phyloP scores from a whole-genome alignment of 2,888 invertebrate species.

The Sipha maydis region DNA sequence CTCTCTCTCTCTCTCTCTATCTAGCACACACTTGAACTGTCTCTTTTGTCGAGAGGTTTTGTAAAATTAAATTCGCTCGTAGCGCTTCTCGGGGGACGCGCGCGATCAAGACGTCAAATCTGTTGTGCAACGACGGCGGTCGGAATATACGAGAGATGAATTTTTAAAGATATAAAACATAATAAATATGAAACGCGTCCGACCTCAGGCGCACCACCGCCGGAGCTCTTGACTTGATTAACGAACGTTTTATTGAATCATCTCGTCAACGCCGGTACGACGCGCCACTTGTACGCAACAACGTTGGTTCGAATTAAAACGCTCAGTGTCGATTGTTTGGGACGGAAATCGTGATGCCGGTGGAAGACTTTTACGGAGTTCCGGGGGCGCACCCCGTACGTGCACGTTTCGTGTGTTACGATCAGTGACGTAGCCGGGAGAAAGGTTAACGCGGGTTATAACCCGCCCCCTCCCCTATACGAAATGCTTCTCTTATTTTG shows the following conservation, averaged over 20 bases:
- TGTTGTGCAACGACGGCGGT: neutral
- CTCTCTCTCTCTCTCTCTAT: neutral
- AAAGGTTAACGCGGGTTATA: too few relatives aligned
- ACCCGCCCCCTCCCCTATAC: too few relatives aligned
- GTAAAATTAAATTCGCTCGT: constrained; percentile 35
- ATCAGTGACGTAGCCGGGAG: too few relatives aligned
- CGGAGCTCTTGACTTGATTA: constrained; percentile 46
- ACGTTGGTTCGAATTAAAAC: too few relatives aligned
- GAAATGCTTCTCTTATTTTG: too few relatives aligned
- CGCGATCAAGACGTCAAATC: constrained; percentile 5
- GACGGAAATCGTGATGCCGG: too few relatives aligned
- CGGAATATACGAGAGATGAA: constrained; percentile 13
- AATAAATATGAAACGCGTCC: constrained; percentile 13
- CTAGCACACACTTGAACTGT: neutral
- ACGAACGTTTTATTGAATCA: constrained; percentile 28
- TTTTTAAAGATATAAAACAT: constrained; percentile 18
- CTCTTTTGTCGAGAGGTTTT: constrained; percentile 2
- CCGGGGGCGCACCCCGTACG: too few relatives aligned
- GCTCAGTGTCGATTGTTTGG: too few relatives aligned
- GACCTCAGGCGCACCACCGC: neutral
- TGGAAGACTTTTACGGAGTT: too few relatives aligned
- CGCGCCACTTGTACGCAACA: too few relatives aligned
- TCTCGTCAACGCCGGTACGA: neutral
- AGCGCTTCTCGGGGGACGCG: neutral
- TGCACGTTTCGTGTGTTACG: too few relatives aligned